A percentile compares a stretch with the other conserved stretches of the same genome.
Evolutionary conservation across 1,140 invertebrate species (phyloP).

Genomic region (Scylla paramamosain): DNA sequence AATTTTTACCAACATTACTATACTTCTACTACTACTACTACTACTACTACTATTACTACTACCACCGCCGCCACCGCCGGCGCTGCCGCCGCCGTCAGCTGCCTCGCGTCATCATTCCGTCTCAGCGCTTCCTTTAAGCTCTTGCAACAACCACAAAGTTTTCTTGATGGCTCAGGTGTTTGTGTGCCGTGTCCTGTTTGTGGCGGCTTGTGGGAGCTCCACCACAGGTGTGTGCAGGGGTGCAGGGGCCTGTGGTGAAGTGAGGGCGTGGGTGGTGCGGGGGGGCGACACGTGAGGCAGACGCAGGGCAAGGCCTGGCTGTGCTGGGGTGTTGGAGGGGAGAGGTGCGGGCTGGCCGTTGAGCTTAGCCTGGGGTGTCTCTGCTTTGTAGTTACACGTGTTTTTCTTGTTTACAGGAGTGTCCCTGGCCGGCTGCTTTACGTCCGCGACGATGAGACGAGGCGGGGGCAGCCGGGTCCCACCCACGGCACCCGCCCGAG

Average conservation of each 20-base stretch:
- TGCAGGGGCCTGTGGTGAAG: neutral
- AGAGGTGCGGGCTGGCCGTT: neutral
- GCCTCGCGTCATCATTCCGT: neutral
- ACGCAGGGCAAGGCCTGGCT: neutral
- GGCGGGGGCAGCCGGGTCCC: slow-evolving; percentile 74
- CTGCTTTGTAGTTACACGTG: neutral
- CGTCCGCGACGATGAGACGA: slow-evolving; percentile 67
- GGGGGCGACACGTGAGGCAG: neutral
- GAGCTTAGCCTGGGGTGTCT: neutral
- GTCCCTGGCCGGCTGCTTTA: slow-evolving; percentile 73
- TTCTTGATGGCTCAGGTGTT: neutral
- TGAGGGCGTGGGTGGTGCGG: neutral
- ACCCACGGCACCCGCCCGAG: slow-evolving; percentile 72
- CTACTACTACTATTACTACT: neutral
- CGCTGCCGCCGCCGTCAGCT: neutral
- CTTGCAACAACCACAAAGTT: slow-evolving; percentile 34
- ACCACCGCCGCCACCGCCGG: neutral
- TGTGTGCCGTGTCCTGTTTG: neutral
- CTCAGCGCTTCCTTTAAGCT: neutral
- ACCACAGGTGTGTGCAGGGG: neutral
- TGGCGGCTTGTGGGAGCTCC: neutral
- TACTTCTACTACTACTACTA: slow-evolving; percentile 19
- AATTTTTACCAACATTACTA: neutral
- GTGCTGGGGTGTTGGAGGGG: neutral
- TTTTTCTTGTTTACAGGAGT: slow-evolving; percentile 54